Conservation (phyloP, 2,888 invertebrate genomes). For the Drosophila borealis region DNA sequence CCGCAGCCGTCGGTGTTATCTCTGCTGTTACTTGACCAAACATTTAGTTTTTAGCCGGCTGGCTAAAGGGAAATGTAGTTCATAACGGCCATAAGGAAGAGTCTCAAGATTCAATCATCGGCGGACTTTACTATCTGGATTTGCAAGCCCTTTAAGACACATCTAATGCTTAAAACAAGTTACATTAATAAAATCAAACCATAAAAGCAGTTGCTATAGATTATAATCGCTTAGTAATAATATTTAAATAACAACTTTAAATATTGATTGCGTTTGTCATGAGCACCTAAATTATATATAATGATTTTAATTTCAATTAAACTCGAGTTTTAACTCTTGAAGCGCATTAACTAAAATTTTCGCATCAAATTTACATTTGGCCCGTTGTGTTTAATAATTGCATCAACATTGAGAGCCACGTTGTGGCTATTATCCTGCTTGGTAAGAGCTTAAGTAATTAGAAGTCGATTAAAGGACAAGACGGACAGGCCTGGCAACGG, state of each 20-base stretch:
- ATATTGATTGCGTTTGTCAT: not conserved
- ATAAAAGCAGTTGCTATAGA: not conserved
- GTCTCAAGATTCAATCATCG: too few species aligned
- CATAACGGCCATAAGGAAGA: too few species aligned
- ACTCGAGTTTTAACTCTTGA: slow-evolving; percentile 2
- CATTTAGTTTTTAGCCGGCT: too few species aligned
- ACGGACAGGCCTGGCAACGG: slow-evolving; percentile 7
- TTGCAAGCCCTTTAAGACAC: too few species aligned
- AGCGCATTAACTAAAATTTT: slow-evolving; percentile 13
- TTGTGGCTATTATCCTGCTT: slow-evolving; percentile 60
- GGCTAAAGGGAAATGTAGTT: too few species aligned
- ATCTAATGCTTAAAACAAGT: too few species aligned
- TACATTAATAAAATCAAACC: not conserved
- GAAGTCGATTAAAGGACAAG: slow-evolving; percentile 72
- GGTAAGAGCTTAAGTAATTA: slow-evolving; percentile 73
- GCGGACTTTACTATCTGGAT: too few species aligned
- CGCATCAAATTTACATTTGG: slow-evolving; percentile 46
- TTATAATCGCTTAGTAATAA: not conserved
- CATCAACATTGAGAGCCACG: slow-evolving; percentile 52
- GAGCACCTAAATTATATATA: not conserved
- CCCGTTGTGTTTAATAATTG: slow-evolving; percentile 45
- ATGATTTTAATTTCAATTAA: not conserved
- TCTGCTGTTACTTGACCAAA: too few species aligned
- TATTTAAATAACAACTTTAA: not conserved
- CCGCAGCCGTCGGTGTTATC: too few species aligned